phyloP scores from a whole-genome alignment of 2,888 invertebrate species.

The Drosophila glabriapex region DNA sequence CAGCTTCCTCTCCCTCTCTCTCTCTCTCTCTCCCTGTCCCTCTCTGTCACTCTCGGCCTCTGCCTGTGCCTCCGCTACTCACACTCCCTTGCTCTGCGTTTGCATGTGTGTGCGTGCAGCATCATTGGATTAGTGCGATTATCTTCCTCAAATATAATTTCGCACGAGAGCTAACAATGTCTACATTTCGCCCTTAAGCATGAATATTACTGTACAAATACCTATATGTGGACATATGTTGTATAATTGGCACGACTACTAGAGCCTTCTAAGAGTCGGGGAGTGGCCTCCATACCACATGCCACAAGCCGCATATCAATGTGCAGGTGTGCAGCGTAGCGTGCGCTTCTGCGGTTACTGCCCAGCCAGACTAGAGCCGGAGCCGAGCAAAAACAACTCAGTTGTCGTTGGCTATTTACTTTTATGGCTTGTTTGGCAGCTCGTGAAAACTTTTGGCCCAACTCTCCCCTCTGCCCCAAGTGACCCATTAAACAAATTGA shows the following conservation, averaged over 20 bases:
- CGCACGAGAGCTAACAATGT: slow-evolving; percentile 77
- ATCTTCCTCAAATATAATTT: slow-evolving; percentile 77
- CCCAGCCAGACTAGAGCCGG: neutral
- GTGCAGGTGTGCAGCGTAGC: slow-evolving; percentile 58
- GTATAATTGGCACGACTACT: slow-evolving; percentile 34
- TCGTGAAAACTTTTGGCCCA: slow-evolving; percentile 68
- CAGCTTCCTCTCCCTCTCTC: neutral
- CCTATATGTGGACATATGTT: slow-evolving; percentile 6
- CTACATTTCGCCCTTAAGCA: slow-evolving; percentile 58
- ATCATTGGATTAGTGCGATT: slow-evolving; percentile 74
- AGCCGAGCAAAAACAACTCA: slow-evolving; percentile 5
- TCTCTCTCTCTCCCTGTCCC: rapidly evolving
- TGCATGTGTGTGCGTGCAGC: slow-evolving; percentile 35
- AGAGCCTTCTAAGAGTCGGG: neutral
- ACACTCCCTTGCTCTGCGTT: neutral
- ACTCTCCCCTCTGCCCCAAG: slow-evolving; percentile 54
- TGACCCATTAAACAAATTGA: slow-evolving; percentile 81
- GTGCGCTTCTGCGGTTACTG: slow-evolving; percentile 47
- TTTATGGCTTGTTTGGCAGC: slow-evolving; percentile 77
- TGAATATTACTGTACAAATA: slow-evolving; percentile 34
- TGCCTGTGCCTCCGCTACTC: too few relatives aligned
- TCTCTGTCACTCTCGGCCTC: neutral
- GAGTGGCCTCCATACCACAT: neutral
- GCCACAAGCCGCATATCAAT: slow-evolving; percentile 19
- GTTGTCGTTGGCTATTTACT: slow-evolving; percentile 62